A percentile compares a stretch with the other conserved stretches of the same genome.
phyloP scores from a whole-genome alignment of 2,797 vertebrate species.

The Okamejei kenojei region DNA sequence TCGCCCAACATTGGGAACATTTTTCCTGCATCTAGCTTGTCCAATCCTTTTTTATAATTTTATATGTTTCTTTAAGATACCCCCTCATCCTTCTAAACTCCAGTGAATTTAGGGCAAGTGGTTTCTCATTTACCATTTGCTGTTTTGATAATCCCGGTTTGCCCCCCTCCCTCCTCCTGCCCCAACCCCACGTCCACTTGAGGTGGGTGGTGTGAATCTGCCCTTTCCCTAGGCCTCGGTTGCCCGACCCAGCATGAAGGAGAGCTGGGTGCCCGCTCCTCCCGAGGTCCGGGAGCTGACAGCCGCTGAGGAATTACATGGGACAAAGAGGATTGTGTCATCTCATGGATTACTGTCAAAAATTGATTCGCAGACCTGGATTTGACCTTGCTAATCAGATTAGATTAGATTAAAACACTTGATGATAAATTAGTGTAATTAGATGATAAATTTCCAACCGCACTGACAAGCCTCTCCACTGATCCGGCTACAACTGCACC shows the following conservation, averaged over 20 bases:
- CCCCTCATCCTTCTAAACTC: too few species aligned
- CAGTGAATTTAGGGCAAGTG: too few species aligned
- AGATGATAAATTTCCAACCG: not conserved
- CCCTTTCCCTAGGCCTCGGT: not conserved
- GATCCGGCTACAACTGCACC: not conserved
- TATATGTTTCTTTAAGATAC: too few species aligned
- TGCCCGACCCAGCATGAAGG: not conserved
- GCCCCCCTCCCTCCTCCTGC: not conserved
- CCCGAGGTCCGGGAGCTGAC: not conserved
- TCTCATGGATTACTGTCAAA: not conserved
- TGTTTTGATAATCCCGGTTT: not conserved
- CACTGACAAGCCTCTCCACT: not conserved
- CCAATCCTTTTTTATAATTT: too few species aligned
- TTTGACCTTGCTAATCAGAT: not conserved
- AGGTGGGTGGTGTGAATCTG: not conserved
- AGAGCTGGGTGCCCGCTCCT: not conserved
- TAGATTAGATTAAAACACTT: not conserved
- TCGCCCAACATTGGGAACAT: too few species aligned
- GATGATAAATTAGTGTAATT: slow-evolving; percentile 11
- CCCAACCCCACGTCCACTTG: too few species aligned
- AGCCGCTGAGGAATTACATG: not conserved
- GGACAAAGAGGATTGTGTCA: not conserved
- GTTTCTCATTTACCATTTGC: not conserved
- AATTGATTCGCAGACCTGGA: not conserved
- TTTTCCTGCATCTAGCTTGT: too few species aligned